A percentile compares a stretch with the other conserved stretches of the same genome.
Evolutionary conservation across 2,888 invertebrate genomes (phyloP).

Genomic region (Limnephilus auricula): DNA sequence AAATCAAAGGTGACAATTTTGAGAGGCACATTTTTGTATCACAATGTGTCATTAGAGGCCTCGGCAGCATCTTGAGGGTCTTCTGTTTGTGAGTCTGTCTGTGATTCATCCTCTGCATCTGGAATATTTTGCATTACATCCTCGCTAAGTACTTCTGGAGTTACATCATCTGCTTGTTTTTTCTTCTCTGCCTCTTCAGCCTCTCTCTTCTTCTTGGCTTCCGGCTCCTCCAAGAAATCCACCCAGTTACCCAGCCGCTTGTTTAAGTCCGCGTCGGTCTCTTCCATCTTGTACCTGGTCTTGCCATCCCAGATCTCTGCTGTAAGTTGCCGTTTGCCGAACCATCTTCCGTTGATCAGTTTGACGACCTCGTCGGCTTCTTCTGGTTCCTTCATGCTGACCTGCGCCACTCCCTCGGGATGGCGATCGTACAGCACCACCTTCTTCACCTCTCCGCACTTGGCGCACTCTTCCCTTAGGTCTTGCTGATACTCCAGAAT

Average conservation of each 20-base stretch:
- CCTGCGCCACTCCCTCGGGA: constrained; percentile 95
- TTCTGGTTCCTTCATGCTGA: constrained; percentile 93
- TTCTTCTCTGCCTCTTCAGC: constrained; percentile 15
- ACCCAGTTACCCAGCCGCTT: constrained; percentile 93
- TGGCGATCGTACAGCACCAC: constrained; percentile 94
- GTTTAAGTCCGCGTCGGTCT: constrained; percentile 92
- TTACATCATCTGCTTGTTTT: not conserved
- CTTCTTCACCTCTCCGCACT: constrained; percentile 95
- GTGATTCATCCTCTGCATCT: not conserved
- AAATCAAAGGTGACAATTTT: not conserved
- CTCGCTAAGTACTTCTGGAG: not conserved
- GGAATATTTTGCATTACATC: not conserved
- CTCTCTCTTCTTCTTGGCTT: constrained; percentile 68
- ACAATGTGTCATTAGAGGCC: not conserved
- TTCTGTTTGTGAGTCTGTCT: not conserved
- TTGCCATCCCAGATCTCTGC: constrained; percentile 97
- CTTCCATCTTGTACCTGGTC: constrained; percentile 93
- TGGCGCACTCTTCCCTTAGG: constrained; percentile 90
- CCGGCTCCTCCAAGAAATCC: constrained; percentile 84
- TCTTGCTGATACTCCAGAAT: constrained; percentile 95
- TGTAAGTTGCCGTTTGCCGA: constrained; percentile 89
- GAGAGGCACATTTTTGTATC: not conserved
- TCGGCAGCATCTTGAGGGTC: not conserved
- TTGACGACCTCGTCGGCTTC: constrained; percentile 94
- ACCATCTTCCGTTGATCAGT: constrained; percentile 93